phyloP scores from a whole-genome alignment of 2,888 invertebrate species.

The Urechis unicinctus region DNA sequence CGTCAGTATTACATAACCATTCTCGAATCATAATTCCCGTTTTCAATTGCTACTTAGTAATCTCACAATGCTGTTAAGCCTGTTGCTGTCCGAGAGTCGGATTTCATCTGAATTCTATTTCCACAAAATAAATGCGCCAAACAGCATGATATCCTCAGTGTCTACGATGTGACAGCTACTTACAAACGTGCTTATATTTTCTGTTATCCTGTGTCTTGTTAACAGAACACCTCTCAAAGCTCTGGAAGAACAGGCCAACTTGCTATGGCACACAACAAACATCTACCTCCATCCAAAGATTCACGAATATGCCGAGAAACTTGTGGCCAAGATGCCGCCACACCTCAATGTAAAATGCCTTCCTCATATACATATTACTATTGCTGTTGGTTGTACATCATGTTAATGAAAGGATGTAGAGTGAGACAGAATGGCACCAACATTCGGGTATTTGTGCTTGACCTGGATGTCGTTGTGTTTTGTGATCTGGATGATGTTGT shows the following conservation, averaged over 20 bases:
- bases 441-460: no score
- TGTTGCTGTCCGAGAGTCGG: no score
- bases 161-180: no score
- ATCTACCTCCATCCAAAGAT: slow-evolving; percentile 85
- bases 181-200: no score
- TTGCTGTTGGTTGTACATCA: neutral
- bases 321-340: slow-evolving; percentile 74
- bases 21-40: no score
- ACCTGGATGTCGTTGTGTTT: no score
- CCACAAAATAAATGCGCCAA: neutral
- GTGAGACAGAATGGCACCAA: no score
- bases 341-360: slow-evolving; percentile 71
- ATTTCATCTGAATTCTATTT: no score
- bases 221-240: slow-evolving; percentile 76
- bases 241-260: slow-evolving; percentile 69
- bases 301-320: slow-evolving; percentile 80
- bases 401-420: neutral
- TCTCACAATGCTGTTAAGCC: no score
- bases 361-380: neutral
- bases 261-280: slow-evolving; percentile 86
- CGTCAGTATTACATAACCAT: slow-evolving; percentile 63
- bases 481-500: no score
- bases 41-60: no score
- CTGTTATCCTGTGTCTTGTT: neutral
- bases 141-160: no score